Evolutionary conservation across 2,113 vertebrate genomes (phyloP), one percentile per base, ranked within the genome.

Genomic region (Ophthalmolycus amberensis): DNA sequence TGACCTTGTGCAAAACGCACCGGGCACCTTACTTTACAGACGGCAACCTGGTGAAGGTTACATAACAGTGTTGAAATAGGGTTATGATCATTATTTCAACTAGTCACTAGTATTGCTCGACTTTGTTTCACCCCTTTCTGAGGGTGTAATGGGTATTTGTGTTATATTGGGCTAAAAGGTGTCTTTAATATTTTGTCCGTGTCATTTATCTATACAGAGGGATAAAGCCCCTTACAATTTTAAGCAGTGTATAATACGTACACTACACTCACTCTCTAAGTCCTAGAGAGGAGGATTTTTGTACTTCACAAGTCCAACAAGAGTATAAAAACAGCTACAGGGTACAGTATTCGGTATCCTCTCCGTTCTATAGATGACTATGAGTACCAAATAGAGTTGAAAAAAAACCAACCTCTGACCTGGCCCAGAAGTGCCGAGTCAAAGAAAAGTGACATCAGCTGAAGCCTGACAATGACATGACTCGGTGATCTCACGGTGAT

Each of bases 381-480:
- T 38, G 20, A 11, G 11, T 44, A 25, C 25, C 25, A 34, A 79
- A 78, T 79, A 32, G 1, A 65, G 16, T 62, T 88, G 9, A 72
- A 82, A 84, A 85, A 82, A 84, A 85, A 8, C 50, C 48, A 72
- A 77, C 50, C 42, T 70, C 71, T 68, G 79, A 77, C 44, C 78
- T 40, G 22, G 38, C 56, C 46, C 20, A 38, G 46, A 70, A 58
- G 58, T 69, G 75, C 79, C 71, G 74, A 84, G 68, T 80, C 78
- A 83, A 82, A 83, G 40, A 34, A 32, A 66, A 71, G 52, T 72
- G 66, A 79, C 74, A 76, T 77, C 74, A 85, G 27, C 67, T 65
- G 6, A 78, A 59, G 73, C 50, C 75, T 27, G 56, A 79, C 78
- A 73, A 73, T 59, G 40, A 75, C 71, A 82, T 27, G 74, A 86